Conservation (phyloP, 1,140 invertebrate genomes). For the Helicoverpa zea region DNA sequence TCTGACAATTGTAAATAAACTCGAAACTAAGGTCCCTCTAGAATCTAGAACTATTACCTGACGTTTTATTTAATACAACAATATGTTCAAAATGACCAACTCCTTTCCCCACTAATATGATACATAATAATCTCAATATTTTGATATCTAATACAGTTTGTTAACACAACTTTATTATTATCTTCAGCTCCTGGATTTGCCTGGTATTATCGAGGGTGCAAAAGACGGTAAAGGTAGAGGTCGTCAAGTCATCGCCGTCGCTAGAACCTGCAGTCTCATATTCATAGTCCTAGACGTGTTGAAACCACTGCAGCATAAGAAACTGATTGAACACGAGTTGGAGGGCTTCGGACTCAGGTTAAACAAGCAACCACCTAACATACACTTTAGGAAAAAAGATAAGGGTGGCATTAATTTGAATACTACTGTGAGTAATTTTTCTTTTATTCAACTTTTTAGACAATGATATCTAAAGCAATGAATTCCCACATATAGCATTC, state of each 20-base stretch:
- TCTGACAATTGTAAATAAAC: no score
- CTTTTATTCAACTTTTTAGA: not conserved
- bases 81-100: no score
- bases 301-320: constrained; percentile 98
- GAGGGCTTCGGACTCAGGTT: constrained; percentile 99
- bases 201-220: constrained; percentile 99
- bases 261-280: constrained; percentile 98
- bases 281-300: constrained; percentile 99
- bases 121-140: no score
- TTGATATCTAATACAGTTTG: not conserved
- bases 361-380: constrained; percentile 99
- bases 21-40: no score
- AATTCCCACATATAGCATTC: no score
- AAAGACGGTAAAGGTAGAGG: constrained; percentile 99
- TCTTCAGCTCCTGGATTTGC: constrained; percentile 97
- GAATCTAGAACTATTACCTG: no score
- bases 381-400: constrained; percentile 98
- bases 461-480: no score
- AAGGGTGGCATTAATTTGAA: constrained; percentile 92
- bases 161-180: not conserved
- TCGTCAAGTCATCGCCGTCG: constrained; percentile 99
- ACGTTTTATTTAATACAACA: no score
- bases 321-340: constrained; percentile 98
- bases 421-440: constrained; percentile 79
- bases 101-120: no score